These are phyloP conservation scores for Melanotaenia maccullochi DNA, from an alignment of 2,797 vertebrate genomes.

Conservation along the genomic window DNA sequence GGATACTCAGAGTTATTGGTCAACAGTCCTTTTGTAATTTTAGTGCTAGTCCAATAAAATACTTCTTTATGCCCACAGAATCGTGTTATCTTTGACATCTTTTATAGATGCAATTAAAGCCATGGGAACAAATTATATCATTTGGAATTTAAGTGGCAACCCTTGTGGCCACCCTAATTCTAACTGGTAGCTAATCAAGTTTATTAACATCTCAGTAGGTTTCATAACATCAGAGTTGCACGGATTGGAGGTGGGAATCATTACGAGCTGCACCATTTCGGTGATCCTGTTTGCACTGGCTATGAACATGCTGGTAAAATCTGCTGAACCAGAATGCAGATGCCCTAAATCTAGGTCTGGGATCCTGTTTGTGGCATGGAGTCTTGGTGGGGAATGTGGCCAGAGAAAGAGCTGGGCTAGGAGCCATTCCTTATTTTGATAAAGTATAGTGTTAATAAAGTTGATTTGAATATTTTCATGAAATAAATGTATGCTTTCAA, in stretches of 20 bases:
- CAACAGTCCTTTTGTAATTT: background rate
- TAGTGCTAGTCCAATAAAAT: background rate
- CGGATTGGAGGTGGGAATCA: no score
- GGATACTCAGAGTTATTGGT: background rate
- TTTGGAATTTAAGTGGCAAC: background rate
- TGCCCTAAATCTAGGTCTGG: no score
- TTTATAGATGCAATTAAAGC: background rate
- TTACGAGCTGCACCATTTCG: no score
- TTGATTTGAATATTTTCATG: background rate
- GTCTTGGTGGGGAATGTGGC: no score
- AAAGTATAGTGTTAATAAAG: background rate
- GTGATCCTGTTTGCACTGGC: no score
- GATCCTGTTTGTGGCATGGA: no score
- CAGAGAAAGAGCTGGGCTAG: no score
- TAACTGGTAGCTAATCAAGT: background rate
- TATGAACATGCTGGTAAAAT: no score
- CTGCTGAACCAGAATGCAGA: no score
- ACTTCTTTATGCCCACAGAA: background rate
- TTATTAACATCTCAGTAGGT: background rate
- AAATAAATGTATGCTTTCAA: background rate
- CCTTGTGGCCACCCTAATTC: no score
- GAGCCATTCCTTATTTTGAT: background rate
- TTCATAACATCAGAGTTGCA: no score
- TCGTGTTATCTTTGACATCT: background rate
- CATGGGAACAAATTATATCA: background rate